These are phyloP conservation scores for Mirza zaza DNA, from an alignment of 2,113 vertebrate species.

Conservation along the genomic window DNA sequence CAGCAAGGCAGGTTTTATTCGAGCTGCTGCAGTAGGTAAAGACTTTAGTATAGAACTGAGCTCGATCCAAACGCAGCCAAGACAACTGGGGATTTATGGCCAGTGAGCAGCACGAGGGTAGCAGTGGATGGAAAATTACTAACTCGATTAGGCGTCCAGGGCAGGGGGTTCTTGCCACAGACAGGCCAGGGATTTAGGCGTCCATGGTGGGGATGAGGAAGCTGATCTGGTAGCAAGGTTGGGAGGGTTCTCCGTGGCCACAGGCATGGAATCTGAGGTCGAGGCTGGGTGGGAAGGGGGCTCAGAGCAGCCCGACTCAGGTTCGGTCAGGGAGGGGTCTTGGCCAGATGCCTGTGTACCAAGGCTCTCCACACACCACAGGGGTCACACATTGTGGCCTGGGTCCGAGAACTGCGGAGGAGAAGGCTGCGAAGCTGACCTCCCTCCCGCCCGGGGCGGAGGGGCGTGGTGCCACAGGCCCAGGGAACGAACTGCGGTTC, in stretches of 20 bases:
- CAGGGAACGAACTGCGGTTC: too few relatives aligned
- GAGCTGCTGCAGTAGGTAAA: background rate
- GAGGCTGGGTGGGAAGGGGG: background rate
- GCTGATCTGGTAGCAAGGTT: rapidly evolving
- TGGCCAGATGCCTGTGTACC: background rate
- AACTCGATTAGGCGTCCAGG: background rate
- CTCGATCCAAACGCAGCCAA: background rate
- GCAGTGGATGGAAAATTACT: background rate
- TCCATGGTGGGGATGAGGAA: background rate
- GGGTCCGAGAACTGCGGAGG: too few relatives aligned
- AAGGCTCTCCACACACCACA: background rate
- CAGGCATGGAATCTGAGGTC: background rate
- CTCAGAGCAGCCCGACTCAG: background rate
- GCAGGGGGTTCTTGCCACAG: background rate
- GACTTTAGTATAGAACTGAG: background rate
- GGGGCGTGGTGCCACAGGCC: too few relatives aligned
- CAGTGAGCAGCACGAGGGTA: background rate
- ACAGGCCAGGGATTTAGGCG: too few relatives aligned
- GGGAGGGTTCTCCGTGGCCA: background rate
- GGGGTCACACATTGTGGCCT: rapidly evolving
- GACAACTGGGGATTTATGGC: too few relatives aligned
- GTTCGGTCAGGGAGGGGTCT: background rate
- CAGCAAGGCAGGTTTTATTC: background rate
- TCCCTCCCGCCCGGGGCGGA: too few relatives aligned
- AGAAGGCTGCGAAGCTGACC: too few relatives aligned